Evolutionary conservation across 2,113 vertebrate species (phyloP), one percentile per base, ranked within the genome.

Genomic region (Tetrao urogallus): DNA sequence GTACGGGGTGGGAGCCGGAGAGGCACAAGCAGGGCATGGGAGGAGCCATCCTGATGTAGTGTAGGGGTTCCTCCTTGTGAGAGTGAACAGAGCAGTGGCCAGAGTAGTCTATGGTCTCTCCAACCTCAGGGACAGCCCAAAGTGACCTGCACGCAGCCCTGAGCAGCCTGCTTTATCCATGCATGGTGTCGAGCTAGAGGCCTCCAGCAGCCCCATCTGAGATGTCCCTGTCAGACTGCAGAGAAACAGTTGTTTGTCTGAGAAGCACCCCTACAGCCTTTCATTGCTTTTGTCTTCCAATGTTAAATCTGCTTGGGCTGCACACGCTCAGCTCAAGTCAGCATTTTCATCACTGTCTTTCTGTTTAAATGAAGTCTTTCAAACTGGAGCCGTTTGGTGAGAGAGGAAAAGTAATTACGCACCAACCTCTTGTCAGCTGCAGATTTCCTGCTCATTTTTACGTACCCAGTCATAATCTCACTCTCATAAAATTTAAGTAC

Each of bases 401-500:
- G 63, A 80, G 74, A 91, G 50, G 79, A 88, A 28, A 94, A 95
- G 88, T 93, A 96, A 97, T 96, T 94, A 94, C 77, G 93, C 85
- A 90, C 85, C 54, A 63, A 72, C 77, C 78, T 96, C 97, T 91
- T 97, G 93, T 93, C 79, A 52, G 89, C 56, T 89, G 88, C 61
- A 94, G 91, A 82, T 92, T 96, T 96, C 91, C 92, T 50, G 10
- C 96, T 97, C 93, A 45, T 63, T 96, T 97, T 96, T 95, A 96
- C 96, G 86, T 92, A 96, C 88, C 93, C 88, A 95, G 94, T 96
- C 96, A 95, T 97, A 96, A 97, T 96, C 93, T 91, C 71, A 64
- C 94, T 95, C 89, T 47, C 87, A 95, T 97, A 97, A 98, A 97
- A 97, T 90, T 76, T 96, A 97, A 97, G 93, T 76, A 91, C 91